phyloP scores from a whole-genome alignment of 30 jellyfish, hydroid and myxozoan genomes.

The Turritopsis dohrnii region DNA sequence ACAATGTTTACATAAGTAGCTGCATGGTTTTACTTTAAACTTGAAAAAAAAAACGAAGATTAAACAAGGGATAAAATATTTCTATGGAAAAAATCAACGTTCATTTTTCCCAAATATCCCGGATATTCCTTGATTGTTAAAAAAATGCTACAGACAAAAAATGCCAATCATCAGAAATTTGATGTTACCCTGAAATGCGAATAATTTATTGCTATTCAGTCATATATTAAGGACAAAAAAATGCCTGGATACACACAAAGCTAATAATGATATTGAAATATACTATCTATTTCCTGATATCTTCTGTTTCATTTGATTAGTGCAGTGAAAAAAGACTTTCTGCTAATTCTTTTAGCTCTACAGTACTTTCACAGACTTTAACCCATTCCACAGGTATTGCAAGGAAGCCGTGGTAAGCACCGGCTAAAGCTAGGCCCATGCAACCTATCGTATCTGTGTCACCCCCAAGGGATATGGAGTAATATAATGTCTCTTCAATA shows the following conservation, averaged over 20 bases:
- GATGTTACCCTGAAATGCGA: no score
- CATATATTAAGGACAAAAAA: no score
- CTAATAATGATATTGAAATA: no score
- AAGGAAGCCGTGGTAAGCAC: conserved; percentile 69
- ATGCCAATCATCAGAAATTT: no score
- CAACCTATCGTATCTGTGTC: conserved; percentile 96
- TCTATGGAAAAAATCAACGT: no score
- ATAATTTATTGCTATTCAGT: no score
- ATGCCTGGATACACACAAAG: neutral
- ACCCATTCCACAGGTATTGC: conserved; percentile 73
- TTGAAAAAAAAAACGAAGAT: neutral
- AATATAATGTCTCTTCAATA: conserved; percentile 63
- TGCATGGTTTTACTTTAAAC: neutral
- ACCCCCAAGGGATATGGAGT: conserved; percentile 88
- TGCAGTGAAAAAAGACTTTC: neutral
- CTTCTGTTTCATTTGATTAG: neutral
- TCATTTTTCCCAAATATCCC: no score
- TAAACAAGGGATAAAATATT: neutral
- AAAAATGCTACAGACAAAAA: no score
- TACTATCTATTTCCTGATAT: neutral
- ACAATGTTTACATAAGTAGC: neutral
- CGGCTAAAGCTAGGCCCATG: conserved; percentile 96
- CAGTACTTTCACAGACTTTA: conserved; percentile 65
- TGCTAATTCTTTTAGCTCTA: conserved; percentile 29
- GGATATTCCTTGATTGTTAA: no score